Evolutionary conservation across 2,797 vertebrate species (phyloP).

Genomic region (Syncerus caffer): DNA sequence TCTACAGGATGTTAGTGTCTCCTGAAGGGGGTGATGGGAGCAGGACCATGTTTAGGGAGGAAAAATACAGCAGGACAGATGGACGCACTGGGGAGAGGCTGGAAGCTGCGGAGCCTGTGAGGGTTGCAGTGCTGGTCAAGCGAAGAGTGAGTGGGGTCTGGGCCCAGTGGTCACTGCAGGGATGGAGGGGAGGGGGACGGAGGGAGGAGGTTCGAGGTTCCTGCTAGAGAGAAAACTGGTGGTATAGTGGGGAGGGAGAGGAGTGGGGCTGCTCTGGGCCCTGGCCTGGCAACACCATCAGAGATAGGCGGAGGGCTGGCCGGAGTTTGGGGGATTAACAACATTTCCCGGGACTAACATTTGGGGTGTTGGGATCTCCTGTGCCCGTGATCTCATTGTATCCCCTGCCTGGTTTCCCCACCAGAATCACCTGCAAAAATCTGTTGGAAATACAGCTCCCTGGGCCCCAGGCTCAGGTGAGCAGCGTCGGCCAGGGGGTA

Average conservation of each 20-base stretch:
- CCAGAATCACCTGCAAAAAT: background rate
- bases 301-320: background rate
- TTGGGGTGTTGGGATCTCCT: rapidly evolving
- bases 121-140: no score
- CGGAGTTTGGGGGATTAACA: rapidly evolving
- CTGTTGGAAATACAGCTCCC: no score
- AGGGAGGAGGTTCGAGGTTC: rapidly evolving
- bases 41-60: background rate
- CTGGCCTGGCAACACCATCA: rapidly evolving
- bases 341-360: rapidly evolving
- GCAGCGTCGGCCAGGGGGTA: rapidly evolving
- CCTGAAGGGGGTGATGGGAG: rapidly evolving
- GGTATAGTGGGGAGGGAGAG: rapidly evolving
- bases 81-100: no score
- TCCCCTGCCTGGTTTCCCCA: background rate
- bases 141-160: rapidly evolving
- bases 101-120: rapidly evolving
- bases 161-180: rapidly evolving
- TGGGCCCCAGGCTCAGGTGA: background rate
- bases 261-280: rapidly evolving
- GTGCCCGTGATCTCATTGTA: rapidly evolving
- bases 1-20: rapidly evolving
- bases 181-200: rapidly evolving
- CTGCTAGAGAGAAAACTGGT: background rate
- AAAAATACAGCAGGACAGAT: rapidly evolving